These are phyloP conservation scores for Hestina assimilis DNA, from an alignment of 1,140 invertebrate species.

Conservation along the genomic window DNA sequence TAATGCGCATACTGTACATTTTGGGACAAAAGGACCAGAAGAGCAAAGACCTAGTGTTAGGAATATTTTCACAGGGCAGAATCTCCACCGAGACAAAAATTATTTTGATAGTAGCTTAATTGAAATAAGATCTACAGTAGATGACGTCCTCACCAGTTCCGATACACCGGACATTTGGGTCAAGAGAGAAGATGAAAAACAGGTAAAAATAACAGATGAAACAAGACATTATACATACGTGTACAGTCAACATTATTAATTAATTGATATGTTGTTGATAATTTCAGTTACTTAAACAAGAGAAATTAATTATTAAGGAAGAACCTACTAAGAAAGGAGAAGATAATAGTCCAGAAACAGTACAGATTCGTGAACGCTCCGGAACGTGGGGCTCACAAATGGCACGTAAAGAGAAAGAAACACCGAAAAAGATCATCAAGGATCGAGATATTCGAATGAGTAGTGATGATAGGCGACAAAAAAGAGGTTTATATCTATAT, in stretches of 20 bases:
- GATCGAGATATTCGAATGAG: constrained; percentile 55
- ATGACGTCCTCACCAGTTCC: constrained; percentile 77
- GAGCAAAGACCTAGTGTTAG: constrained; percentile 79
- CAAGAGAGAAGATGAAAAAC: constrained; percentile 79
- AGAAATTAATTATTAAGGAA: constrained; percentile 4
- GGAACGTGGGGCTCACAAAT: constrained; percentile 83
- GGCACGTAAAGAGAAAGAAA: constrained; percentile 53
- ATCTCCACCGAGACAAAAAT: constrained; percentile 86
- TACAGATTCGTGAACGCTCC: constrained; percentile 53
- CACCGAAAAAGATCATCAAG: constrained; percentile 41
- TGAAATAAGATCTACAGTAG: constrained; percentile 87
- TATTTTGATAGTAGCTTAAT: constrained; percentile 90
- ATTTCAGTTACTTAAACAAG: constrained; percentile 28
- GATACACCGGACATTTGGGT: constrained; percentile 89
- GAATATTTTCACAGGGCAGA: constrained; percentile 76
- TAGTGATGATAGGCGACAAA: constrained; percentile 65
- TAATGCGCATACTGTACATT: constrained; percentile 82
- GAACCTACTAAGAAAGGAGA: constrained; percentile 16
- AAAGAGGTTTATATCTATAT: constrained; percentile 47
- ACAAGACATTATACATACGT: too few relatives aligned
- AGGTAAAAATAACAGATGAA: constrained; percentile 36
- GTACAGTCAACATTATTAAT: too few relatives aligned
- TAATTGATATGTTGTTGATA: background rate
- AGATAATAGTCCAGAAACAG: constrained; percentile 14
- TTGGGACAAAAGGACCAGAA: constrained; percentile 78